Evolutionary conservation across 2,888 invertebrate genomes (phyloP).

Genomic region (Sicus ferrugineus): DNA sequence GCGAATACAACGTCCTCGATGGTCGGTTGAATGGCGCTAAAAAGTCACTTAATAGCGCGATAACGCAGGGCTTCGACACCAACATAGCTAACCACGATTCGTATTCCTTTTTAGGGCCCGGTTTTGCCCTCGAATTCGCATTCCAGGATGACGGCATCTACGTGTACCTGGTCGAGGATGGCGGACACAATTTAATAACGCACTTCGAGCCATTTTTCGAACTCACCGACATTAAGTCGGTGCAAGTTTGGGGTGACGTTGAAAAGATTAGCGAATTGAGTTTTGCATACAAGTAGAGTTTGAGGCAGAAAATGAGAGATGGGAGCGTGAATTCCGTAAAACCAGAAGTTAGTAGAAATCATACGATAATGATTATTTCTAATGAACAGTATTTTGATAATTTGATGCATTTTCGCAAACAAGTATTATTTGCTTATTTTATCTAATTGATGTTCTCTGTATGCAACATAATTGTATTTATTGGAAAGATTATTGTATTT

Average conservation of each 20-base stretch:
- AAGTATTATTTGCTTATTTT: no score
- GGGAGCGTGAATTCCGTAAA: no score
- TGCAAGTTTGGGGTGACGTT: conserved; percentile 64
- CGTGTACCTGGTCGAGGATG: conserved; percentile 54
- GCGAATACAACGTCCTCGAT: conserved; percentile 49
- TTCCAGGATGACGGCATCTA: conserved; percentile 52
- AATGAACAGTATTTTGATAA: no score
- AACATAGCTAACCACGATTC: conserved; percentile 44
- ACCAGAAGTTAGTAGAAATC: no score
- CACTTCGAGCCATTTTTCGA: conserved; percentile 51
- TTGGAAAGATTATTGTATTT: no score
- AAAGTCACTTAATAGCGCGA: conserved; percentile 21
- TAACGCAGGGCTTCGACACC: conserved; percentile 21
- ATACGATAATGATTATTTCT: no score
- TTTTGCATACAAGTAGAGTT: conserved; percentile 48
- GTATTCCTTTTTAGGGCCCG: conserved; percentile 58
- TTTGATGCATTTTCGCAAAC: no score
- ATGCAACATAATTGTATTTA: no score
- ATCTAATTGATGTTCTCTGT: no score
- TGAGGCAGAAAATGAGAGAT: no score
- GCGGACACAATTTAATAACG: conserved; percentile 53
- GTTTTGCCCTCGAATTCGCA: conserved; percentile 58
- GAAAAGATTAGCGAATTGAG: conserved; percentile 56
- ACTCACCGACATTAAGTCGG: conserved; percentile 54
- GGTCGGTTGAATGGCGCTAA: conserved; percentile 47